Conservation (phyloP, 1,140 invertebrate genomes). For the Anastrepha ludens region DNA sequence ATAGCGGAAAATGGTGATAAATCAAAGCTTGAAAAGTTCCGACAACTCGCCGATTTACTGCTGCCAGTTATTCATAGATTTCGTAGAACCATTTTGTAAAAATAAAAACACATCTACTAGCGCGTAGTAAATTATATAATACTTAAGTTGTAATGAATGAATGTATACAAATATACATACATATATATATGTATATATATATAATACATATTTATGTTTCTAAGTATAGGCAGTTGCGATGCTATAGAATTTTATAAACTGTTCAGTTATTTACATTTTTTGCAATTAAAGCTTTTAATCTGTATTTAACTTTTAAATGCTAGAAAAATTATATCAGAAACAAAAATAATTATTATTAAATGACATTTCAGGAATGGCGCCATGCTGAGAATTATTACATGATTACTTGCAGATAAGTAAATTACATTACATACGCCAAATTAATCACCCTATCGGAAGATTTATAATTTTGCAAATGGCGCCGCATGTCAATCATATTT, state of each 20-base stretch:
- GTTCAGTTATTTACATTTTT: not conserved
- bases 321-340: too few relatives aligned
- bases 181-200: not conserved
- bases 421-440: too few relatives aligned
- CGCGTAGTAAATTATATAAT: not conserved
- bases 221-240: not conserved
- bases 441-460: too few relatives aligned
- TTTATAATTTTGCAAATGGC: too few relatives aligned
- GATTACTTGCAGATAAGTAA: too few relatives aligned
- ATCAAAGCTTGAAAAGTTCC: slow-evolving; percentile 29
- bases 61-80: not conserved
- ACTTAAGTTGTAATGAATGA: too few relatives aligned
- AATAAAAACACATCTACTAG: not conserved
- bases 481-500: too few relatives aligned
- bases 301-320: too few relatives aligned
- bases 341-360: too few relatives aligned
- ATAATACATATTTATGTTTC: not conserved
- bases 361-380: too few relatives aligned
- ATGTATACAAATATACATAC: not conserved
- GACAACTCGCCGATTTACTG: not conserved
- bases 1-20: slow-evolving; percentile 29
- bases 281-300: not conserved
- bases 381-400: too few relatives aligned
- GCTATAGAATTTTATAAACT: not conserved
- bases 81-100: not conserved